phyloP scores from a whole-genome alignment of 2,113 vertebrate genomes.

The Aegithalos caudatus region DNA sequence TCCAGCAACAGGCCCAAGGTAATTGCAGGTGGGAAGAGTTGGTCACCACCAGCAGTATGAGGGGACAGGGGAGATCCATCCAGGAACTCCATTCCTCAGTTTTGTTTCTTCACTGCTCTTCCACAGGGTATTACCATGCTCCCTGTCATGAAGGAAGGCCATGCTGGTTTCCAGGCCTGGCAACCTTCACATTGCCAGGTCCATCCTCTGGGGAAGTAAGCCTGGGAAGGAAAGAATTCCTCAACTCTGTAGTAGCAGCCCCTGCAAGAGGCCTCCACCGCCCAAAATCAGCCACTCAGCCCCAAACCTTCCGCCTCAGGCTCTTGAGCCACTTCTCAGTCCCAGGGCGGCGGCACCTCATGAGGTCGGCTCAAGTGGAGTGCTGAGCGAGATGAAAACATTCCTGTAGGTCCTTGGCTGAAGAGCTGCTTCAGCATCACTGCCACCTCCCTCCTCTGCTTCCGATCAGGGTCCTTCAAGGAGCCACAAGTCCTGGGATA shows the following conservation, averaged over 20 bases:
- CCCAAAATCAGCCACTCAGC: background rate
- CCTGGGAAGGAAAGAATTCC: background rate
- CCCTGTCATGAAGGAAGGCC: background rate
- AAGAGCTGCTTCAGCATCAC: background rate
- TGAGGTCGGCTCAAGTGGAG: background rate
- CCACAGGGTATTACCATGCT: background rate
- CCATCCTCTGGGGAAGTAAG: background rate
- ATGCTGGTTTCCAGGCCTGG: background rate
- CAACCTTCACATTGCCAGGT: background rate
- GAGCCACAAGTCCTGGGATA: constrained; percentile 3
- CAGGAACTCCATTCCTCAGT: background rate
- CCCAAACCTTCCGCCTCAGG: background rate
- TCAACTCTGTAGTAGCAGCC: background rate
- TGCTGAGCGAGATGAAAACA: background rate
- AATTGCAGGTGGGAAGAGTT: background rate
- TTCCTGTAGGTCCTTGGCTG: constrained; percentile 34
- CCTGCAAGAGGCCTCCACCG: background rate
- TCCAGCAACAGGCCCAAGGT: background rate
- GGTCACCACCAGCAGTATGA: fast-evolving
- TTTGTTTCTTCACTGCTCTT: background rate
- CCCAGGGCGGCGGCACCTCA: background rate
- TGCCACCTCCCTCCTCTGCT: background rate
- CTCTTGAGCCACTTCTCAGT: constrained; percentile 42
- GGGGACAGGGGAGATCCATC: background rate
- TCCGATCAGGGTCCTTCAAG: background rate